Conservation (phyloP, 1,140 invertebrate genomes). For the Notospermus geniculatus region DNA sequence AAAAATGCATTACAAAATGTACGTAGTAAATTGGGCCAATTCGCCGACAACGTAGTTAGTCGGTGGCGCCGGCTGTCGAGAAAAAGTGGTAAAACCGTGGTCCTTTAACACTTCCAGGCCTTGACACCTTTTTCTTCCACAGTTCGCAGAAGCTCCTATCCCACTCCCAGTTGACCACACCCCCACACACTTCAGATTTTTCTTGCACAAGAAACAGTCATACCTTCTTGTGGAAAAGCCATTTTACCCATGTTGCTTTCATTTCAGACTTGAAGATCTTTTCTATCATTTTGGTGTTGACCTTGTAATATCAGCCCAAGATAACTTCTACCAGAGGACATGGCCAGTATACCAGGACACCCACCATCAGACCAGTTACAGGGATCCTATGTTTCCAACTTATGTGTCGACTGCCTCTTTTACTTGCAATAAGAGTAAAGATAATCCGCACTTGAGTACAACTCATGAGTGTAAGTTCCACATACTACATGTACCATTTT, state of each 20-base stretch:
- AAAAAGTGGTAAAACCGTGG: too few relatives aligned
- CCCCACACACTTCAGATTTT: not conserved
- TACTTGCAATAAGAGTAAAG: constrained; percentile 4
- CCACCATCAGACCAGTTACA: not conserved
- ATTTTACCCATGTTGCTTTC: not conserved
- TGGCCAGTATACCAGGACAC: not conserved
- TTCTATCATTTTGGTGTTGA: constrained; percentile 1
- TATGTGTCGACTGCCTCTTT: not conserved
- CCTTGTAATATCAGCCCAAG: not conserved
- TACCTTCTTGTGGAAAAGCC: not conserved
- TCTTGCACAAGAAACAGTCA: not conserved
- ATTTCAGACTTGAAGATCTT: constrained; percentile 5
- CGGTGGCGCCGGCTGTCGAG: too few relatives aligned
- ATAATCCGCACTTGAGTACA: not conserved
- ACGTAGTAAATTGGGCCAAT: too few relatives aligned
- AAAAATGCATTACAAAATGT: too few relatives aligned
- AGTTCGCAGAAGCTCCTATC: not conserved
- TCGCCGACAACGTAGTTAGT: too few relatives aligned
- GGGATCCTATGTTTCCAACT: not conserved
- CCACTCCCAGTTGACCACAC: not conserved
- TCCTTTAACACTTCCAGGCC: not conserved
- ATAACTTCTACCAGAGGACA: constrained; percentile 7
- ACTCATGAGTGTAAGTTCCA: not conserved
- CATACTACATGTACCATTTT: too few relatives aligned
- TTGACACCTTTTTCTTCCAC: not conserved